Conservation (phyloP, 2,888 invertebrate species). For the Scelioninae gen. 1 region DNA sequence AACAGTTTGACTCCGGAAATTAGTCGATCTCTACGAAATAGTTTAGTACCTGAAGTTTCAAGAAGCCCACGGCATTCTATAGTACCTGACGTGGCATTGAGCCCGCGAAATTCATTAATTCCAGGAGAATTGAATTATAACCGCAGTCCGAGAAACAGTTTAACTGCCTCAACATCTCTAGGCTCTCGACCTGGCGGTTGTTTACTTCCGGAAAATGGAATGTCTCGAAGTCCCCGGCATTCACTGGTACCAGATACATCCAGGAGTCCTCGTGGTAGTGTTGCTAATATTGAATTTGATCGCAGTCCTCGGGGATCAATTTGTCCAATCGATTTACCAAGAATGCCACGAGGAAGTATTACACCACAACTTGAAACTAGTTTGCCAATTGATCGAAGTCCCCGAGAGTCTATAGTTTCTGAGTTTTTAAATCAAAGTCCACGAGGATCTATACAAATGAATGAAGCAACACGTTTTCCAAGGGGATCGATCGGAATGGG, state of each 20-base stretch:
- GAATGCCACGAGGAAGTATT: constrained; percentile 85
- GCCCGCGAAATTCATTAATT: constrained; percentile 87
- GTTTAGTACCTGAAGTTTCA: constrained; percentile 86
- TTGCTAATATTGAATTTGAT: constrained; percentile 86
- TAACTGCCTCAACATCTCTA: constrained; percentile 74
- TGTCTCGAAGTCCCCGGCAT: constrained; percentile 87
- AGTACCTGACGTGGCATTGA: constrained; percentile 86
- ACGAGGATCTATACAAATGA: constrained; percentile 80
- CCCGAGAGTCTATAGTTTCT: constrained; percentile 86
- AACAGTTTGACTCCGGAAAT: constrained; percentile 87
- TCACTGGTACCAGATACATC: constrained; percentile 86
- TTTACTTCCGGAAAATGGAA: constrained; percentile 80
- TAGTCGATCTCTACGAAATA: constrained; percentile 86
- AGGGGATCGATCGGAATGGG: constrained; percentile 86
- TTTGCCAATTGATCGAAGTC: constrained; percentile 85
- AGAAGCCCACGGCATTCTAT: constrained; percentile 87
- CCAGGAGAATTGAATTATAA: constrained; percentile 86
- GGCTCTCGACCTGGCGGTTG: constrained; percentile 57
- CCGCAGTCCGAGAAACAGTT: constrained; percentile 86
- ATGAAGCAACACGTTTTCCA: constrained; percentile 85
- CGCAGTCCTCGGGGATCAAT: constrained; percentile 87
- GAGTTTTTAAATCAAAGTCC: constrained; percentile 85
- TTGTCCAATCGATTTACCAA: constrained; percentile 85
- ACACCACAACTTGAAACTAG: constrained; percentile 68
- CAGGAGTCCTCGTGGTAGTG: constrained; percentile 86